Evolutionary conservation across 1,140 invertebrate genomes (phyloP), one percentile per base, ranked within the genome.

Genomic region (Acromyrmex charruanus): DNA sequence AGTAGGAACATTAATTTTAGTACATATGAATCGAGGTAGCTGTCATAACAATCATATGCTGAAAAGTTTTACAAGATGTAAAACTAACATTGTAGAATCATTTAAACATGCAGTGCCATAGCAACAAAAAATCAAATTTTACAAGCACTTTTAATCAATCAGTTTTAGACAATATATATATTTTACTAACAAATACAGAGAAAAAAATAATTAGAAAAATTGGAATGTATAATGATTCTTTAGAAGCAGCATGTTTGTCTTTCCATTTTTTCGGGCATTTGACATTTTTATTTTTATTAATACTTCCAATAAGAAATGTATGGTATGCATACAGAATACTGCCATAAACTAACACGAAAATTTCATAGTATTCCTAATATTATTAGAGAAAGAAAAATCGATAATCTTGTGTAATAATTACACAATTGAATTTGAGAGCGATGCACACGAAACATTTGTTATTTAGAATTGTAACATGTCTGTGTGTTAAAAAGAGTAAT

Each of bases 31-130:
- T 14, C 49, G 69, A 51, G 63, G 77, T 90, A 91, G 77, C 61
- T 87, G 59, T 53, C 61, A 55, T 86, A 66, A 87, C 77, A 85
- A 88, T 90, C 75, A 74, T 87, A 82, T 85, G 63, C 66, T 85
- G 69, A 68, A 51, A 84, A 77, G 77, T 89, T 90, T 90, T 85
- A 86, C 75, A 59, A 66, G 66, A 80, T 80, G 85, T 85, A 82
- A 88, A 89, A 86, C 80, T 88, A 72, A 63, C 28, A 68, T 87
- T 71, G 79, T 89, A 90, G 79, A 75, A 74, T 90, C 90, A 90
- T 88, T 87, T 86, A 85, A 90, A 87, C 63, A 68, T 82, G 71
- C 72, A 90, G 92, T 93, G 92, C 92, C 92, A 93, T 93, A 90
- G 87, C 89, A 91, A 92, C 88, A 89, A 93, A 88, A 86, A 93